Percentiles rank a stretch among this genome's conserved stretches.
These are phyloP conservation scores for Elymnias hypermnestra DNA, from an alignment of 1,140 invertebrate genomes.

Conservation along the genomic window DNA sequence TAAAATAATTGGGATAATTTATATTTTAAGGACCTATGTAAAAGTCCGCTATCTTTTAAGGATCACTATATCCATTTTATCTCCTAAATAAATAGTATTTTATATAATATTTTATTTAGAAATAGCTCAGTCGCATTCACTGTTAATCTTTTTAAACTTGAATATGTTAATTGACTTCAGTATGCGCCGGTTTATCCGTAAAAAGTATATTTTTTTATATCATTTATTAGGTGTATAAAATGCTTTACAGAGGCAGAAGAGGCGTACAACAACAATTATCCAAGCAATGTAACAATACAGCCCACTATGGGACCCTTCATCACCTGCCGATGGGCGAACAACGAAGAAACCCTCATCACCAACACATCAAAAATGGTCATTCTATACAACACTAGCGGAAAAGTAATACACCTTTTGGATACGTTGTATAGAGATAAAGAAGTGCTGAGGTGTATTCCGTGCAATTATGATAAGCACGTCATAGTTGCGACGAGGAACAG, in stretches of 20 bases:
- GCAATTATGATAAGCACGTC: slow-evolving; percentile 46
- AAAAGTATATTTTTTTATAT: too few species aligned
- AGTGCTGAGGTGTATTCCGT: slow-evolving; percentile 45
- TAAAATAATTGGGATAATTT: too few species aligned
- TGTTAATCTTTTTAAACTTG: too few species aligned
- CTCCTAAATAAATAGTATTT: too few species aligned
- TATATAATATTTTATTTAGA: too few species aligned
- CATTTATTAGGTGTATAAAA: too few species aligned
- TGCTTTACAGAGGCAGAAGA: slow-evolving; percentile 47
- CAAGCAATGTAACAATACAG: slow-evolving; percentile 35
- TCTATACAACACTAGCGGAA: slow-evolving; percentile 37
- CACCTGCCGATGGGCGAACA: slow-evolving; percentile 56
- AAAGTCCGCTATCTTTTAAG: too few species aligned
- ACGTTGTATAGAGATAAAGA: slow-evolving; percentile 41
- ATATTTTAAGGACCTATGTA: too few species aligned
- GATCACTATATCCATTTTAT: too few species aligned
- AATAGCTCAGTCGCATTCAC: too few species aligned
- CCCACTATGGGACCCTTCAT: slow-evolving; percentile 39
- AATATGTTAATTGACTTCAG: too few species aligned
- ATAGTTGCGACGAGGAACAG: slow-evolving; percentile 34
- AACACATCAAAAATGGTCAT: slow-evolving; percentile 51
- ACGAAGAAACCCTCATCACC: slow-evolving; percentile 46
- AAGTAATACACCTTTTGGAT: slow-evolving; percentile 33
- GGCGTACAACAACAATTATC: slow-evolving; percentile 41
- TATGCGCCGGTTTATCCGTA: too few species aligned